These are phyloP conservation scores for Varroa destructor DNA, from an alignment of 1,140 invertebrate species.

Conservation along the genomic window DNA sequence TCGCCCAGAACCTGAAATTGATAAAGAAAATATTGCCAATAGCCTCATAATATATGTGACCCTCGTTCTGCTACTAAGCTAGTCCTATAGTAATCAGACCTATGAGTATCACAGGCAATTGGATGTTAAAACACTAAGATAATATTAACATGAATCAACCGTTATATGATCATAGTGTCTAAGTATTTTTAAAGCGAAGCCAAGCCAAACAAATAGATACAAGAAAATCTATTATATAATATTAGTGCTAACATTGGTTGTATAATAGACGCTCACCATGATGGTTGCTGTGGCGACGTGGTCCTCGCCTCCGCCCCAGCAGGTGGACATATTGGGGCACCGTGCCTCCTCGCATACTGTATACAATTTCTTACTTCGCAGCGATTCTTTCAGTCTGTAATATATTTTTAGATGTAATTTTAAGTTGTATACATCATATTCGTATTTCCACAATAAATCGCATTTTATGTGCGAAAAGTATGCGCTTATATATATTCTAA, in stretches of 20 bases:
- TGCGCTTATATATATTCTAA: no score
- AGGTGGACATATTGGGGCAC: constrained; percentile 98
- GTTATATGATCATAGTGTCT: background rate
- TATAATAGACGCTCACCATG: constrained; percentile 43
- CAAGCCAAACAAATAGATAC: background rate
- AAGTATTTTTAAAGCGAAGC: background rate
- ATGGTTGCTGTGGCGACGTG: constrained; percentile 50
- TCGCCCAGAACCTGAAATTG: constrained; percentile 66
- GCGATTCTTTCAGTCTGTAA: constrained; percentile 65
- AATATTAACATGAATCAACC: background rate
- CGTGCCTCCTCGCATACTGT: constrained; percentile 95
- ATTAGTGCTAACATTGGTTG: constrained; percentile 52
- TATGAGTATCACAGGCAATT: background rate
- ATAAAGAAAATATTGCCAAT: constrained; percentile 29
- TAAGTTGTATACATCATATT: no score
- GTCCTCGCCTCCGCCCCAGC: constrained; percentile 69
- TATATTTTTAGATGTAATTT: no score
- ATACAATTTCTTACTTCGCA: constrained; percentile 74
- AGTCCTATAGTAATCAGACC: background rate
- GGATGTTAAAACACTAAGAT: background rate
- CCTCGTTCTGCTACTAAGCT: no score
- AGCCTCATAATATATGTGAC: no score
- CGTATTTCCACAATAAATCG: no score
- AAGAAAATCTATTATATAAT: constrained; percentile 7
- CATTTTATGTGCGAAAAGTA: no score